Conservation (phyloP, 1,140 invertebrate species). For the Drosophila chauvacae region DNA sequence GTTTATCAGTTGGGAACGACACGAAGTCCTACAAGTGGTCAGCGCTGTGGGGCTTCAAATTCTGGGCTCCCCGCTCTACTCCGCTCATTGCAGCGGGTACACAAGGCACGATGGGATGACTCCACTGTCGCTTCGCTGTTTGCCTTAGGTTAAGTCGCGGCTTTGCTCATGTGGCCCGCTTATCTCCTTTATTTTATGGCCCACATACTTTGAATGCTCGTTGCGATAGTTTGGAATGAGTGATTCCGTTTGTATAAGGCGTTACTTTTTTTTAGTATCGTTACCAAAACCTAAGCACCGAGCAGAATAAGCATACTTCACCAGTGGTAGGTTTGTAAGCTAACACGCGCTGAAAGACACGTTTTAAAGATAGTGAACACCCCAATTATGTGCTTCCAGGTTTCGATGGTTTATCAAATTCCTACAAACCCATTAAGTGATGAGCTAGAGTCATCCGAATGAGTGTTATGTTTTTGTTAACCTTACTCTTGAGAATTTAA, state of each 20-base stretch:
- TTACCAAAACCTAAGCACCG: not conserved
- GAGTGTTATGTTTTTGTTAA: too few relatives aligned
- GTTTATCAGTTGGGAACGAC: not conserved
- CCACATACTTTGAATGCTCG: slow-evolving; percentile 8
- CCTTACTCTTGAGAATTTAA: not conserved
- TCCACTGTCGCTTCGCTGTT: slow-evolving; percentile 7
- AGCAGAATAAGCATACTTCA: not conserved
- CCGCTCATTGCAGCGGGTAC: not conserved
- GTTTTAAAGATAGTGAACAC: not conserved
- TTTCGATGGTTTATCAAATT: too few relatives aligned
- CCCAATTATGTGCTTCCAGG: too few relatives aligned
- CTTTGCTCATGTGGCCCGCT: slow-evolving; percentile 22
- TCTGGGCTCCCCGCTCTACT: slow-evolving; percentile 1
- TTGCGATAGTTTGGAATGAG: not conserved
- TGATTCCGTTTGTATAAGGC: not conserved
- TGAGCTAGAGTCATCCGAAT: not conserved
- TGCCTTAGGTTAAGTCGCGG: slow-evolving; percentile 9
- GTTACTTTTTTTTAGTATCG: not conserved
- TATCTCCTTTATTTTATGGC: slow-evolving; percentile 16
- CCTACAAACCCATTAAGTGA: not conserved
- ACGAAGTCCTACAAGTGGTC: slow-evolving; percentile 61
- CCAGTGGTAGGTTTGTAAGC: not conserved
- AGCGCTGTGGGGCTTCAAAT: slow-evolving; percentile 55
- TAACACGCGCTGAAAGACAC: not conserved
- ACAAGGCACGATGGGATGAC: slow-evolving; percentile 11